A percentile compares a stretch with the other conserved stretches of the same genome.
These are phyloP conservation scores for Drosophila phalerata DNA, from an alignment of 2,888 invertebrate species.

Conservation along the genomic window DNA sequence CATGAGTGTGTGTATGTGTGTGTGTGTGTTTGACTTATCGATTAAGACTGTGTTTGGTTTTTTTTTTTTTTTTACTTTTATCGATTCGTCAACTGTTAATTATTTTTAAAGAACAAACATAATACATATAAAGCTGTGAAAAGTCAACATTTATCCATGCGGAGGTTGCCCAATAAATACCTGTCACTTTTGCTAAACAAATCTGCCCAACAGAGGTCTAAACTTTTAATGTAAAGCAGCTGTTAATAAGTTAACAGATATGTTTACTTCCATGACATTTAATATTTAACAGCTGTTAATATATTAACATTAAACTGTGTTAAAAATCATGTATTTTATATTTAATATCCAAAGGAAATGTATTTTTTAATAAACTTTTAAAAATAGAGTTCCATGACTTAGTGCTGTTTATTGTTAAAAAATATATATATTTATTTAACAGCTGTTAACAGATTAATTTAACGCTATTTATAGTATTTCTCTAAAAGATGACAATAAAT, in stretches of 20 bases:
- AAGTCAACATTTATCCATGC: conserved; percentile 8
- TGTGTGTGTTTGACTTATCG: conserved; percentile 26
- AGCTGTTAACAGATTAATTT: not conserved
- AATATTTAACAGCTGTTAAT: not conserved
- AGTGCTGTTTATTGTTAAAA: no score
- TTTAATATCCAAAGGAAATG: no score
- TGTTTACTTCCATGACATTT: no score
- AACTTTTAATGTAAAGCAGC: not conserved
- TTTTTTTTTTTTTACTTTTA: conserved; percentile 17
- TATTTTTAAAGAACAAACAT: conserved; percentile 28
- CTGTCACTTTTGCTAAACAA: not conserved
- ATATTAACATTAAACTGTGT: not conserved
- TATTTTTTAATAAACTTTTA: no score
- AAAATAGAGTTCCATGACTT: no score
- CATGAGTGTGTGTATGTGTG: not conserved
- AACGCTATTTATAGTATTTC: not conserved
- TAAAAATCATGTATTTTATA: no score
- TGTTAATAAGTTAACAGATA: not conserved
- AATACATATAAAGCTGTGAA: conserved; percentile 21
- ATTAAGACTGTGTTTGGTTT: conserved; percentile 44
- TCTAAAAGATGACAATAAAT: not conserved
- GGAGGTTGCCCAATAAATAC: conserved; percentile 4
- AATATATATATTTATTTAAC: not conserved
- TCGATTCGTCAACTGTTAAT: conserved; percentile 35
- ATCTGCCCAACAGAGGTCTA: not conserved